Base-by-base conservation (phyloP, 2,888 invertebrate genomes). In the Myopa tessellatipennis region DNA sequence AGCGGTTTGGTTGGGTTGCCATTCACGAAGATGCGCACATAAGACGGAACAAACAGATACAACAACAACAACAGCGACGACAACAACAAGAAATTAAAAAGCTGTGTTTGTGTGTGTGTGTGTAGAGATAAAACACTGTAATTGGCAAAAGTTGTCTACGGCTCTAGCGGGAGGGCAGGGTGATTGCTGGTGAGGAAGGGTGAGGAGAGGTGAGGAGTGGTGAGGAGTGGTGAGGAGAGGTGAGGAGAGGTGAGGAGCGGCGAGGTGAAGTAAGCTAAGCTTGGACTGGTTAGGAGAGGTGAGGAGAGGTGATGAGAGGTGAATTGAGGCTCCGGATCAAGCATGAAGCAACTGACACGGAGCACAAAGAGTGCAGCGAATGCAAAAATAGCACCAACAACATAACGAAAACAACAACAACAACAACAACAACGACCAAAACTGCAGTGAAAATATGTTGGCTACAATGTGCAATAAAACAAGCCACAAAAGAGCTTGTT, bases 101-200 rank as follows among this genome's bases (percentile, higher is more conserved):
- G 67, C 76, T 78, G 67, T 75, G 55, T 16, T 4, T 61, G 14
- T 5, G 61, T 61, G 61, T 26, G 58, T 58, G n/a, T 58, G 58
- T 58, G 61, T 61, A 68, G 80, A 75, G 65, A 58, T 61, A 71
- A 58, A 78, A 78, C 65, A 72, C 14, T 73, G 63, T 40, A 77
- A n/a, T 61, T 18, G 16, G 65, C 45, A 75, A 69, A 79, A 78
- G 70, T 75, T 67, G 61, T 73, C 26, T 61, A 70, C 74, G 71
- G 72, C 70, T 40, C 45, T 78, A 71, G 26, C 34, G n/a, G 63
- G 72, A 55, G 68, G 67, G 72, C 79, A 34, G 77, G 74, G 18
- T 70, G 67, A 68, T 55, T 63, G 77, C 45, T 63, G 71, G 55
- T 52, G 52, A 52, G 14, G 52, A 52, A 3, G 14, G 1, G 26